Evolutionary conservation across 1,140 invertebrate genomes (phyloP), one percentile per base, ranked within the genome.

Genomic region (Bombyx mandarina): DNA sequence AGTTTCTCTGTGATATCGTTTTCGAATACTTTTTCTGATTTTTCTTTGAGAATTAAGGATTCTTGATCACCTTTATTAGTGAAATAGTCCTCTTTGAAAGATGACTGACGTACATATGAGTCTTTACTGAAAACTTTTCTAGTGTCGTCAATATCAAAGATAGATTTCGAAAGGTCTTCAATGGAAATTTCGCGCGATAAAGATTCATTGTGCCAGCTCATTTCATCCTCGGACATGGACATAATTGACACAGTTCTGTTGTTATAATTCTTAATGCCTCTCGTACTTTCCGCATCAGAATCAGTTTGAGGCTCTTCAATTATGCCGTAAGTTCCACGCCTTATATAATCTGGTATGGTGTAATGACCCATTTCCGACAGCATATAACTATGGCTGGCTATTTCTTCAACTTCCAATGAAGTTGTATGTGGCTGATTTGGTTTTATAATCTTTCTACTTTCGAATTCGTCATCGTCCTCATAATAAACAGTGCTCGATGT

Each of bases 191-290:
- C 90, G 44, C 89, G 75, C 1, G 90, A 91, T 18, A 91, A 72
- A n/a, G 83, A 75, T 53, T 81, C 86, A 22, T 86, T 90, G 50
- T 89, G 89, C 66, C 89, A 77, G 1, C 88, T 91, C 52, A 87
- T 88, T 43, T 92, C 92, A 60, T 93, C 92, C 71, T 93, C 92
- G 0, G 91, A 92, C 8, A 92, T 78, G 0, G 91, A 92, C 26
- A 90, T 88, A 6, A 93, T 92, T 0, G 92, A 93, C 12, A 93
- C 76, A 4, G 89, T 89, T 63, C 90, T 87, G 69, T 89, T 90
- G 0, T 87, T 72, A 10, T 65, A 64, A 10, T 88, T 65, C 64
- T 75, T 88, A 22, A 66, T 67, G 35, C 81, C 69, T 65, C 77
- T 74, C 18, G 73, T 74, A 57, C 65, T 80, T 42, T 88, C 82